These are phyloP conservation scores for Drosophila atroscutellata DNA, from an alignment of 2,888 invertebrate species.

Conservation along the genomic window DNA sequence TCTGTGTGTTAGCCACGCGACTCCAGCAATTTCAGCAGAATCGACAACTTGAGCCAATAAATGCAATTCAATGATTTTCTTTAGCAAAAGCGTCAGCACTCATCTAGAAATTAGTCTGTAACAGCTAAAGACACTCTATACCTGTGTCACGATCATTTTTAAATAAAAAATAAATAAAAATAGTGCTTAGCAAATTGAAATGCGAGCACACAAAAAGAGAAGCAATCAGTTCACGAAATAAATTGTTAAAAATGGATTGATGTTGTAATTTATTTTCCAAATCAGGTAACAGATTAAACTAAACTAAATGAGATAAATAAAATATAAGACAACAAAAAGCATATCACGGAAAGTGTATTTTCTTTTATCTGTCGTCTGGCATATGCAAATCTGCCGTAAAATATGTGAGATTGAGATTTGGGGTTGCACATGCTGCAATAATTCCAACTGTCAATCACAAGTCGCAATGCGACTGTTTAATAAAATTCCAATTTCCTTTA, in stretches of 20 bases:
- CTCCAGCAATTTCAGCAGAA: slow-evolving; percentile 36
- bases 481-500: slow-evolving; percentile 69
- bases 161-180: background rate
- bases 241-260: background rate
- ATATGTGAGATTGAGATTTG: slow-evolving; percentile 49
- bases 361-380: slow-evolving; percentile 48
- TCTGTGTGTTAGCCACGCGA: slow-evolving; percentile 44
- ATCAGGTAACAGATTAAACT: background rate
- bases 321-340: background rate
- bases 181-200: slow-evolving; percentile 21
- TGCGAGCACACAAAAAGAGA: slow-evolving; percentile 1
- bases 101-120: slow-evolving; percentile 6
- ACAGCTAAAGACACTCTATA: slow-evolving; percentile 6
- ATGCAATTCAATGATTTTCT: slow-evolving; percentile 24
- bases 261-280: background rate
- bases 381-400: slow-evolving; percentile 55
- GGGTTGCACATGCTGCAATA: slow-evolving; percentile 30
- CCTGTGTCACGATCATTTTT: background rate
- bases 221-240: background rate
- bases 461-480: slow-evolving; percentile 68
- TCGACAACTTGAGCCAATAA: slow-evolving; percentile 3
- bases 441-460: slow-evolving; percentile 75
- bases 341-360: background rate
- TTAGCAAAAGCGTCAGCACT: slow-evolving; percentile 8
- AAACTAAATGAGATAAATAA: background rate